A percentile compares a stretch with the other conserved stretches of the same genome.
Conservation (phyloP, 2,113 vertebrate genomes). For the Phrynosoma platyrhinos region DNA sequence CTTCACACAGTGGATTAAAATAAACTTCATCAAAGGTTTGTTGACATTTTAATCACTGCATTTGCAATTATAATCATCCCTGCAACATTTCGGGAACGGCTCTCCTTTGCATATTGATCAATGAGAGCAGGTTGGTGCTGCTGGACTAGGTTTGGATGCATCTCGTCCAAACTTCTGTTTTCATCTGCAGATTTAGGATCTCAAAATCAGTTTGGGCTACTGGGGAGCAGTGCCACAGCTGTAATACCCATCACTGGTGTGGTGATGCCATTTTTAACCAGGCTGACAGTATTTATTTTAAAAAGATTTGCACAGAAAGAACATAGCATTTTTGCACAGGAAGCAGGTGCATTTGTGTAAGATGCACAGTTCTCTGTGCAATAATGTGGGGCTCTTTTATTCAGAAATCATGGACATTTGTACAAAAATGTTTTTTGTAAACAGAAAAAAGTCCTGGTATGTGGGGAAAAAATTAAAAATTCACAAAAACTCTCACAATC, state of each 20-base stretch:
- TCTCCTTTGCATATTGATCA: slow-evolving; percentile 67
- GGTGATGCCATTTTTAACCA: not conserved
- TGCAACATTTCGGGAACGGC: slow-evolving; percentile 43
- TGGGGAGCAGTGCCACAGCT: not conserved
- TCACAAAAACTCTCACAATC: no score
- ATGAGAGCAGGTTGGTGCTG: not conserved
- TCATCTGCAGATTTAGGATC: not conserved
- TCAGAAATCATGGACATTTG: no score
- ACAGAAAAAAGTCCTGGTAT: no score
- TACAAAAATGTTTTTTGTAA: no score
- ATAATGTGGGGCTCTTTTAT: no score
- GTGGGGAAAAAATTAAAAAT: no score
- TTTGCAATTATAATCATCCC: slow-evolving; percentile 73
- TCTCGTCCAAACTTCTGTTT: not conserved
- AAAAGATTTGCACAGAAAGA: no score
- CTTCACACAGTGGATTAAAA: slow-evolving; percentile 67
- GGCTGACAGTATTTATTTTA: not conserved
- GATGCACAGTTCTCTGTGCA: no score
- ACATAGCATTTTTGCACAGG: no score
- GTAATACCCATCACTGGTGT: not conserved
- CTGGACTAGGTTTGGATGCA: not conserved
- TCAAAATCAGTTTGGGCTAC: not conserved
- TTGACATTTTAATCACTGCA: slow-evolving; percentile 75
- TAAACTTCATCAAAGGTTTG: slow-evolving; percentile 59
- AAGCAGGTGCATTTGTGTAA: no score